Evolutionary conservation across 2,888 invertebrate genomes (phyloP), one percentile per base, ranked within the genome.

Genomic region (Drosophila limbata): DNA sequence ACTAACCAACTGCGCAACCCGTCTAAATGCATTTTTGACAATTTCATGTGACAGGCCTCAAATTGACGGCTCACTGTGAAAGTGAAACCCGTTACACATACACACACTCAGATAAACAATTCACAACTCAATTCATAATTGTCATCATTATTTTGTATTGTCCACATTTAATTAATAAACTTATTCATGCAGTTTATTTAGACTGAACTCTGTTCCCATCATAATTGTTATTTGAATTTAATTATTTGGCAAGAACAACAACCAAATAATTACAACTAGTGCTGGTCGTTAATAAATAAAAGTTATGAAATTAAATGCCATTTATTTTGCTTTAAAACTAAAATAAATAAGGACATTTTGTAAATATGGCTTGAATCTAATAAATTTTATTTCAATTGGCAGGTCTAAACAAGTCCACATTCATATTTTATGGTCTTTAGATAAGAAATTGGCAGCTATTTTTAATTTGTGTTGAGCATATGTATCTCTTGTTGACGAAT

Each of bases 61-160:
- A 69, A 61, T 69, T 81, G 81, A 73, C 60, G 61, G 68, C 37
- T 47, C 35, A 57, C 62, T 50, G 31, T 15, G 57, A 59, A 61
- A 79, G 51, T 79, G 68, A 59, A 48, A 50, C 62, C 17, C 19
- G 40, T 56, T 35, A 33, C 6, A 52, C 13, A 15, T 11, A 25
- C 6, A 28, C 37, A 19, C 40, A 42, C 35, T n/a, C 28, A 19
- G 17, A 45, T 55, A 42, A 45, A 69, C 77, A 84, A 73, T 84
- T 79, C 64, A 80, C 64, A 72, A 78, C 73, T 84, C 80, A 88
- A 85, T 84, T 80, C 66, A 80, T 82, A 75, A 81, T 73, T 74
- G 69, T 80, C 72, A 68, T 35, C 55, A 50, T 75, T 70, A 71
- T 77, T 64, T 19, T 4, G 25, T 11, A 59, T 45, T 45, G 63